phyloP scores from a whole-genome alignment of 2,797 vertebrate genomes.

The Peromyscus nudipes region DNA sequence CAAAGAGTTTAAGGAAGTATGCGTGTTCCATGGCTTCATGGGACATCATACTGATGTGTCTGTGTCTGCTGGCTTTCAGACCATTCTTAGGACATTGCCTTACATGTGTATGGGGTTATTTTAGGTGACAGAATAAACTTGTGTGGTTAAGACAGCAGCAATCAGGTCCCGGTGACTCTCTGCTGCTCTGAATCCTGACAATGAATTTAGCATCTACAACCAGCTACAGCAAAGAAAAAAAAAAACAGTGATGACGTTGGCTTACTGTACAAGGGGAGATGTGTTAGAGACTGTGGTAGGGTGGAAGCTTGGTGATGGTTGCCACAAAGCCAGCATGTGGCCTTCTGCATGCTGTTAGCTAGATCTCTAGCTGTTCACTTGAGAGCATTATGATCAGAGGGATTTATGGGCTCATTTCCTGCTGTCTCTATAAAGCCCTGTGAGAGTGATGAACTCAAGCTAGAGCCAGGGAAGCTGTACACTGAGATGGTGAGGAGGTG shows the following conservation, averaged over 20 bases:
- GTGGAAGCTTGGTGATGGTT: neutral
- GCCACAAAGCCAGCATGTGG: neutral
- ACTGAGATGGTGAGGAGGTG: neutral
- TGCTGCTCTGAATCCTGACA: slow-evolving; percentile 37
- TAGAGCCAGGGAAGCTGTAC: neutral
- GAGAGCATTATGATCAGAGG: neutral
- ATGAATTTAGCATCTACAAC: slow-evolving; percentile 7
- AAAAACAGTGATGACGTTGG: neutral
- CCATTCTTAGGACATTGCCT: neutral
- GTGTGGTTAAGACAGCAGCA: slow-evolving; percentile 2
- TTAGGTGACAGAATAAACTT: slow-evolving; percentile 47
- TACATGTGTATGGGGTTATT: neutral
- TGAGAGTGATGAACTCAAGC: slow-evolving; percentile 15
- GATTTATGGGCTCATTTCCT: slow-evolving; percentile 12
- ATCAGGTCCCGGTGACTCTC: neutral
- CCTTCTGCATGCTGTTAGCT: neutral
- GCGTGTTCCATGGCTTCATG: neutral
- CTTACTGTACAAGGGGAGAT: neutral
- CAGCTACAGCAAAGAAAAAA: neutral
- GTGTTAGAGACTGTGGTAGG: neutral
- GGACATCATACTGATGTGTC: neutral
- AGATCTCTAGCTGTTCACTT: neutral
- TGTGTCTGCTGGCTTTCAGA: neutral
- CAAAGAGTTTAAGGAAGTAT: neutral
- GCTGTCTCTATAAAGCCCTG: neutral